A percentile compares a stretch with the other conserved stretches of the same genome.
These are phyloP conservation scores for Cryptoblepharus egeriae DNA, from an alignment of 2,797 vertebrate genomes.

Conservation along the genomic window DNA sequence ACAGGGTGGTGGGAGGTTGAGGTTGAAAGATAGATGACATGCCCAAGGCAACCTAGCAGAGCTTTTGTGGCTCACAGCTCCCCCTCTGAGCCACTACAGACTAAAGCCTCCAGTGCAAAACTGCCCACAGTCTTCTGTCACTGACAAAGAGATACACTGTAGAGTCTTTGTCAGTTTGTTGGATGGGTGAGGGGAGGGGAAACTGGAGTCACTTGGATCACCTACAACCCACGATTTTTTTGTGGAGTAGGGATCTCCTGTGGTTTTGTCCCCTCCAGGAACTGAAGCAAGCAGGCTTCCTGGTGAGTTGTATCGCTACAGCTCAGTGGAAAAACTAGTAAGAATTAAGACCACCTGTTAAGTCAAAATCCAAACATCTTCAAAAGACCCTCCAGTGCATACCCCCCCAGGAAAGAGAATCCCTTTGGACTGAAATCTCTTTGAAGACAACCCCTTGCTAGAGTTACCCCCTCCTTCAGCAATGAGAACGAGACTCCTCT, in stretches of 20 bases:
- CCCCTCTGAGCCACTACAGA: not conserved
- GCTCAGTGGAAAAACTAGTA: slow-evolving; percentile 64
- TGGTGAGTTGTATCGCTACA: slow-evolving; percentile 58
- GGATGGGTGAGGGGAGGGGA: not conserved
- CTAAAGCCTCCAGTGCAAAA: not conserved
- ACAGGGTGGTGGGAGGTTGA: not conserved
- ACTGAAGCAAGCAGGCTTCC: slow-evolving; percentile 55
- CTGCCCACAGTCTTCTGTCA: not conserved
- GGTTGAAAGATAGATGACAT: not conserved
- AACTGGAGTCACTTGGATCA: slow-evolving; percentile 25
- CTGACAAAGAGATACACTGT: not conserved
- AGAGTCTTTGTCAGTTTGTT: not conserved
- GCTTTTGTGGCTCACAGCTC: no score
- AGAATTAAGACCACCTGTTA: slow-evolving; percentile 77
- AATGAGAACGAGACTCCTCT: slow-evolving; percentile 48
- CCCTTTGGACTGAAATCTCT: slow-evolving; percentile 68
- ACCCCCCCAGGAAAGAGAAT: slow-evolving; percentile 70
- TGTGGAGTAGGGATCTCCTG: slow-evolving; percentile 47
- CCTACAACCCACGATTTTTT: slow-evolving; percentile 32
- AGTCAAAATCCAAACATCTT: slow-evolving; percentile 79
- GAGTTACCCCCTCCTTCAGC: slow-evolving; percentile 42
- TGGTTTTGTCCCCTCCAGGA: slow-evolving; percentile 65
- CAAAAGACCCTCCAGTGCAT: slow-evolving; percentile 73
- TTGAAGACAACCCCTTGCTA: slow-evolving; percentile 72
- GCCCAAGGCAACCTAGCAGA: not conserved